Percentiles rank a stretch among this genome's conserved stretches.
Conservation (phyloP, 2,113 vertebrate species). For the Microcebus lehilahytsara region DNA sequence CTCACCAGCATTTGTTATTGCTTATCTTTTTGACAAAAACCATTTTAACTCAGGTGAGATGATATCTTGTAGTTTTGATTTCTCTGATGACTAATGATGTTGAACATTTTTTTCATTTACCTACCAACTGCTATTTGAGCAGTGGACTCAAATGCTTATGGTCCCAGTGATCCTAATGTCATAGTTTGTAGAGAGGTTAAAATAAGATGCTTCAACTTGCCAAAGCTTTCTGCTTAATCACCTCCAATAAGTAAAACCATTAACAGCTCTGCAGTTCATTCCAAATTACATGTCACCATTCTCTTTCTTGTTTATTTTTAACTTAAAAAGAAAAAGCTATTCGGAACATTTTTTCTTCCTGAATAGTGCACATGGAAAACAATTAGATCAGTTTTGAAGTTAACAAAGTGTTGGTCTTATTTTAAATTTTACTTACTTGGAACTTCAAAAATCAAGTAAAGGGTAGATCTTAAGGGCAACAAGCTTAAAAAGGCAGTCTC, state of each 20-base stretch:
- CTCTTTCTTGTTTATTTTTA: no score
- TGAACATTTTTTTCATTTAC: no score
- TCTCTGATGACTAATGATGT: no score
- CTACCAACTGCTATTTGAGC: not conserved
- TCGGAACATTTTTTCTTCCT: not conserved
- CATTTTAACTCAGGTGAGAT: no score
- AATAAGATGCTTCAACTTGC: not conserved
- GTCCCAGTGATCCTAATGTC: not conserved
- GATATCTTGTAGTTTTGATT: no score
- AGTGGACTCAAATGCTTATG: not conserved
- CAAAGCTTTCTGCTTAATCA: not conserved
- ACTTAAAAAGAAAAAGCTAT: not conserved
- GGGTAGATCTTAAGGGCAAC: not conserved
- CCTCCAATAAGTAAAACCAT: not conserved
- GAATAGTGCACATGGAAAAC: not conserved
- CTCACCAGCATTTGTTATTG: no score
- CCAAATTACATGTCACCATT: not conserved
- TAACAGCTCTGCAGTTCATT: not conserved
- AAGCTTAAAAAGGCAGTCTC: not conserved
- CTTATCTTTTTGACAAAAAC: no score
- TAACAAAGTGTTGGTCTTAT: not conserved
- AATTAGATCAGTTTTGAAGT: not conserved
- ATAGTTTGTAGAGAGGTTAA: not conserved
- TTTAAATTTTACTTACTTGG: conserved; percentile 20
- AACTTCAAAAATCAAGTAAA: not conserved